Evolutionary conservation across 1,140 invertebrate genomes (phyloP), one percentile per base, ranked within the genome.

Genomic region (Paraescarpia echinospica): DNA sequence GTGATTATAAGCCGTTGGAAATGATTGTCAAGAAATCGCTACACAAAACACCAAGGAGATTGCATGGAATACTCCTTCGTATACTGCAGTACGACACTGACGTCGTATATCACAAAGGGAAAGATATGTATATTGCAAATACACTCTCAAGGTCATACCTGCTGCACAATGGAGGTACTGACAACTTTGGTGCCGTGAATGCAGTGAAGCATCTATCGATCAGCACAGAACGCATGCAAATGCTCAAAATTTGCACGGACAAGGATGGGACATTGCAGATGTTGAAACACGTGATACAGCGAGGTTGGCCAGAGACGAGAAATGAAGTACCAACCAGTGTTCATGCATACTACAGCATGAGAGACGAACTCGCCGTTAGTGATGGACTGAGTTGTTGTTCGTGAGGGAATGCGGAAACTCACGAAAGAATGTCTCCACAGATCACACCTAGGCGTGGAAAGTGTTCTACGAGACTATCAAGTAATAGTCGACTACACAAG

Each of bases 1-100:
- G 93, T 0, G 95, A 96, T 92, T 95, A 96, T 92, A 95, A 95
- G 91, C 95, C 95, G 34, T 93, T 96, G 0, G 95, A 96, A 41
- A 92, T 91, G 35, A 96, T 96, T 91, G 94, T 95, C 31, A 94
- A 95, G 92, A 96, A 96, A 94, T 93, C 94, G 31, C 93, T 96
- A 34, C 93, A 95, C 34, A 94, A 95, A 92, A 94, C 95, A 88
- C 95, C 96, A 48, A 93, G 94, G 14, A 93, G 96, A 92, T 93
- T 97, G 51, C 95, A 96, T 94, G 92, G 95, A 33, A 96, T 96
- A 95, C 51, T 96, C n/a, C 92, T 97, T 8, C 94, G 94, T 91
- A 88, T 97, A 27, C 95, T 95, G 91, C 90, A 94, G 93, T 97
- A 96, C 94, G 94, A 96, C 93, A 94, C 96, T 41, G 93, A 94